Conservation (phyloP, 1,140 invertebrate species). For the Cyclargus thomasi region DNA sequence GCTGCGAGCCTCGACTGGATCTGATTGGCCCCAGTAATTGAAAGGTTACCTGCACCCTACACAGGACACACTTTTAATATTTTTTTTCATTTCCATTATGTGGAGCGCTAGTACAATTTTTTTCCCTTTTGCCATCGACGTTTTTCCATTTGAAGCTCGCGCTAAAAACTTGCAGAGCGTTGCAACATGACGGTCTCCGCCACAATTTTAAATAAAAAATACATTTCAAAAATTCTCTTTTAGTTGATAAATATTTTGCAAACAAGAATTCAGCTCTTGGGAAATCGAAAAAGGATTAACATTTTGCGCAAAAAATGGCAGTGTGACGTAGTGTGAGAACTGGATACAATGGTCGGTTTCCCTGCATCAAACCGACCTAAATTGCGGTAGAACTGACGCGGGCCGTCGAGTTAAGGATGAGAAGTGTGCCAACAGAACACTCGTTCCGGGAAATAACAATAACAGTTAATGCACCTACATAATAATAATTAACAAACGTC, state of each 20-base stretch:
- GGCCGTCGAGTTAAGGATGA: conserved; percentile 41
- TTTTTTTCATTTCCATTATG: conserved; percentile 21
- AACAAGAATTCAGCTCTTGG: neutral
- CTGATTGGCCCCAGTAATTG: conserved; percentile 47
- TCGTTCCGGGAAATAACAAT: conserved; percentile 43
- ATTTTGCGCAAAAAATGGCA: neutral
- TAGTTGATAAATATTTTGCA: conserved; percentile 4
- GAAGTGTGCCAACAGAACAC: conserved; percentile 42
- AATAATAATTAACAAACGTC: conserved; percentile 3
- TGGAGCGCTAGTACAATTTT: neutral
- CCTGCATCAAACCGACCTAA: conserved; percentile 36
- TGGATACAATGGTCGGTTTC: conserved; percentile 29
- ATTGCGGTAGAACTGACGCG: conserved; percentile 36
- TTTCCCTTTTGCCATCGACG: neutral
- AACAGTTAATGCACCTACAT: conserved; percentile 21
- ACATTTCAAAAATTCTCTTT: neutral
- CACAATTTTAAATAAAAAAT: conserved; percentile 5
- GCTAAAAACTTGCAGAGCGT: conserved; percentile 6
- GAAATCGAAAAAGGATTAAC: neutral
- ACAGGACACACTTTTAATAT: conserved; percentile 20
- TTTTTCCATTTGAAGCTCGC: conserved; percentile 18
- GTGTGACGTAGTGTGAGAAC: conserved; percentile 27
- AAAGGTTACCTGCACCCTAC: conserved; percentile 35
- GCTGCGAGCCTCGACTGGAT: conserved; percentile 41
- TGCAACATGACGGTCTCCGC: neutral